A percentile compares a stretch with the other conserved stretches of the same genome.
Conservation (phyloP, 2,113 vertebrate species). For the Callaeas wilsoni region DNA sequence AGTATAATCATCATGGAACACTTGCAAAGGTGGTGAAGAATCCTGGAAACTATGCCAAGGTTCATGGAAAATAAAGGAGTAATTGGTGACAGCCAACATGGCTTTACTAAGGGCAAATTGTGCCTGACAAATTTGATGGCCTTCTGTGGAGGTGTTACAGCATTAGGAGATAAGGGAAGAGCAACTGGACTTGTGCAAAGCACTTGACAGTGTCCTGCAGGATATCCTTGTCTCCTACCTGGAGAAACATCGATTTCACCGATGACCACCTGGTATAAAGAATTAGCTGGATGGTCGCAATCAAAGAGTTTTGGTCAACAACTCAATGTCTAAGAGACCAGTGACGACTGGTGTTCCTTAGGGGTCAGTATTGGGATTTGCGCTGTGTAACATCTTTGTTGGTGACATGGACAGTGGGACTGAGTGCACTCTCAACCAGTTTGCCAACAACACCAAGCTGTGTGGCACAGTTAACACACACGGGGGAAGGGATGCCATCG, state of each 20-base stretch:
- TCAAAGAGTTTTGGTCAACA: neutral
- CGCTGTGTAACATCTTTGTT: accelerated
- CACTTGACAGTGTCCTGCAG: neutral
- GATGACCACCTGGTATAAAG: neutral
- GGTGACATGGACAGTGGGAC: neutral
- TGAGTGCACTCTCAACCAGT: neutral
- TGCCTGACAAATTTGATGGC: neutral
- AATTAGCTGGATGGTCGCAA: neutral
- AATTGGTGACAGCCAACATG: neutral
- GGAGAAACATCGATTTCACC: neutral
- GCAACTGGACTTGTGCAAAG: neutral
- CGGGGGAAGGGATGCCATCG: neutral
- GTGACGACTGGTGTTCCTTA: accelerated
- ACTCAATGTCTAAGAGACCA: neutral
- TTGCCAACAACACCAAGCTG: neutral
- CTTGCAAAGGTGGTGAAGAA: neutral
- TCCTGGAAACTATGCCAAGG: neutral
- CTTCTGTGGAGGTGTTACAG: neutral
- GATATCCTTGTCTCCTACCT: neutral
- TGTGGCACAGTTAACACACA: neutral
- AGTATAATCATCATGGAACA: neutral
- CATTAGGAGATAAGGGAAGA: neutral
- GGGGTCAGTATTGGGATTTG: neutral
- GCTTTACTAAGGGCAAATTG: neutral
- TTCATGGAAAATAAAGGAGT: neutral